Conservation (phyloP, 2,797 vertebrate species). For the Danio jaintianensis region DNA sequence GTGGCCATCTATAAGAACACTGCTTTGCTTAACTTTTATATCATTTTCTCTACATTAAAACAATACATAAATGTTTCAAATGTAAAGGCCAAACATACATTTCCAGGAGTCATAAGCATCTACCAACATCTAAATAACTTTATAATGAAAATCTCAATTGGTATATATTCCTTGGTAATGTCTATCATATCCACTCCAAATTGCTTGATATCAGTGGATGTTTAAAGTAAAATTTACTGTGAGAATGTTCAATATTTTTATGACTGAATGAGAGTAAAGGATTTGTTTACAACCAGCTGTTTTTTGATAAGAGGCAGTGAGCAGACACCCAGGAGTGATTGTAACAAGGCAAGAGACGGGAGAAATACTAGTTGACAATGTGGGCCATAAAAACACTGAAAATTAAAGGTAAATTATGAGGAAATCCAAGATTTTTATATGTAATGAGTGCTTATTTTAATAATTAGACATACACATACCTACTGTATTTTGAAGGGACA, state of each 20-base stretch:
- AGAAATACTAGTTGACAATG: too few relatives aligned
- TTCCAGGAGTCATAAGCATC: background rate
- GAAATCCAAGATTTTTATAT: too few relatives aligned
- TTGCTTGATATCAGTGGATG: background rate
- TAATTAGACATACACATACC: too few relatives aligned
- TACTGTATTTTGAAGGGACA: too few relatives aligned
- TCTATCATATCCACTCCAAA: background rate
- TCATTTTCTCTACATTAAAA: background rate
- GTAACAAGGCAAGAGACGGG: too few relatives aligned
- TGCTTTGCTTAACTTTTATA: background rate
- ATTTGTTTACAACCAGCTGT: constrained; percentile 15
- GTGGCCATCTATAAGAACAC: background rate
- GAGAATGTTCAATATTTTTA: background rate
- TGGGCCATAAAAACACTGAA: too few relatives aligned
- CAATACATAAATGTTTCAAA: background rate
- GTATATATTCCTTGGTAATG: background rate
- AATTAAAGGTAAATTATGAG: too few relatives aligned
- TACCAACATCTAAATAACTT: background rate
- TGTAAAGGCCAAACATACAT: background rate
- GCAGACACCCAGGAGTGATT: too few relatives aligned
- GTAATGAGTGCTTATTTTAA: too few relatives aligned
- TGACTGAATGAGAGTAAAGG: background rate
- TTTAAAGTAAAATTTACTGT: background rate
- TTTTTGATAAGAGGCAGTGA: too few relatives aligned
- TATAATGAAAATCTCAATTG: background rate